Percentiles rank a stretch among this genome's conserved stretches.
phyloP scores from a whole-genome alignment of 2,888 invertebrate species.

The Phytoseiulus persimilis region DNA sequence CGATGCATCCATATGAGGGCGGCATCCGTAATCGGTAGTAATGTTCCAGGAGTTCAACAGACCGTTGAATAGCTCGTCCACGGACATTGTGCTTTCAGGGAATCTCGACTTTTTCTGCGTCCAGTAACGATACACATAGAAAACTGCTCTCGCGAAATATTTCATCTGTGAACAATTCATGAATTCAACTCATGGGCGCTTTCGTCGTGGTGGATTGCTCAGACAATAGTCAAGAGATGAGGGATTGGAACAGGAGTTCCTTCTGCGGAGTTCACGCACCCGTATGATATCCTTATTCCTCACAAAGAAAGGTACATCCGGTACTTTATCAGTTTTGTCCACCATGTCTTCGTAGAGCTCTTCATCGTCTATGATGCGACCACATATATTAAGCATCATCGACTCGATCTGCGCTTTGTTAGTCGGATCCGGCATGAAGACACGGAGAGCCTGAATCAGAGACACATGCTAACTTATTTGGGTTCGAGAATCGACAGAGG shows the following conservation, averaged over 20 bases:
- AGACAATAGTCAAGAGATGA: background rate
- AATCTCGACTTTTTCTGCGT: background rate
- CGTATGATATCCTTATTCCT: conserved; percentile 15
- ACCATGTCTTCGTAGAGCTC: conserved; percentile 10
- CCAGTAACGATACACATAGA: background rate
- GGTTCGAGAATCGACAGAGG: too few relatives aligned
- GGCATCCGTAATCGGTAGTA: background rate
- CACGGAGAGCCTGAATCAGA: background rate
- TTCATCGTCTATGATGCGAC: background rate
- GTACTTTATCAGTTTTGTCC: background rate
- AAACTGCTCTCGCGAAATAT: background rate
- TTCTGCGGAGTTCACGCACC: background rate
- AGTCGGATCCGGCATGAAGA: background rate
- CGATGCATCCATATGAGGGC: background rate
- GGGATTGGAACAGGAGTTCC: background rate
- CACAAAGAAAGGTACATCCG: background rate
- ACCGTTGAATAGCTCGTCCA: background rate
- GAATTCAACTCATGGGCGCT: too few relatives aligned
- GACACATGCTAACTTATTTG: too few relatives aligned
- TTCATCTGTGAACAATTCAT: background rate
- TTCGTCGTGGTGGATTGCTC: too few relatives aligned
- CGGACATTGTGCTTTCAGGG: background rate
- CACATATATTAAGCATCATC: conserved; percentile 25
- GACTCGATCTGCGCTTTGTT: background rate
- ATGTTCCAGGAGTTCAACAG: background rate